These are phyloP conservation scores for Sciurus niger DNA, from an alignment of 2,113 vertebrate species.

Conservation along the genomic window DNA sequence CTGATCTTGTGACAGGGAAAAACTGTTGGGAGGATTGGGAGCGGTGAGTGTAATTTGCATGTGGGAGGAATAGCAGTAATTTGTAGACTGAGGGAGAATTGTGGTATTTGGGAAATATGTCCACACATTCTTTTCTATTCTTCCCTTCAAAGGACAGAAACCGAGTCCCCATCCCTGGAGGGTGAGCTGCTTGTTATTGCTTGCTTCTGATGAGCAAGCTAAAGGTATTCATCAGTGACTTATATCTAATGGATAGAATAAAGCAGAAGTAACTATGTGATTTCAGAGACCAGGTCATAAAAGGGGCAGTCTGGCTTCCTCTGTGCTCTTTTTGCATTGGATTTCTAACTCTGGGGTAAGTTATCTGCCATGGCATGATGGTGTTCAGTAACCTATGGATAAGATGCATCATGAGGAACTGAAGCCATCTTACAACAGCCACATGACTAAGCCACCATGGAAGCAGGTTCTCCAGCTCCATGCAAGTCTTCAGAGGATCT, in stretches of 20 bases:
- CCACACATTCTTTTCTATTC: neutral
- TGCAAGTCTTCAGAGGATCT: neutral
- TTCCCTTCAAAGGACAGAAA: neutral
- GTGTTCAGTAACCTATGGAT: neutral
- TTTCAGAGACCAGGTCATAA: conserved; percentile 20
- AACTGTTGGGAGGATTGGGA: neutral
- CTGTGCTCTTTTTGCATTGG: neutral
- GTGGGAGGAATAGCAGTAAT: neutral
- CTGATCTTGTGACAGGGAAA: neutral
- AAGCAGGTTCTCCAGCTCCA: neutral
- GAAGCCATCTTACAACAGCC: neutral
- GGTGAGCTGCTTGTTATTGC: neutral
- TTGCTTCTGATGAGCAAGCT: neutral
- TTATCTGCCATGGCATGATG: neutral
- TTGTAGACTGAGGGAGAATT: neutral
- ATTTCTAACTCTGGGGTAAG: neutral
- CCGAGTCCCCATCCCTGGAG: neutral
- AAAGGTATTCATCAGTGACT: neutral
- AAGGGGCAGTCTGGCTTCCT: neutral
- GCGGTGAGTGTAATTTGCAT: neutral
- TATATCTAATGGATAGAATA: neutral
- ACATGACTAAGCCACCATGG: neutral
- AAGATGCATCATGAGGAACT: neutral
- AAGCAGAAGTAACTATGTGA: neutral
- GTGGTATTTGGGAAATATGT: neutral